Conservation (phyloP, 1,140 invertebrate species). For the Bombus confusus region DNA sequence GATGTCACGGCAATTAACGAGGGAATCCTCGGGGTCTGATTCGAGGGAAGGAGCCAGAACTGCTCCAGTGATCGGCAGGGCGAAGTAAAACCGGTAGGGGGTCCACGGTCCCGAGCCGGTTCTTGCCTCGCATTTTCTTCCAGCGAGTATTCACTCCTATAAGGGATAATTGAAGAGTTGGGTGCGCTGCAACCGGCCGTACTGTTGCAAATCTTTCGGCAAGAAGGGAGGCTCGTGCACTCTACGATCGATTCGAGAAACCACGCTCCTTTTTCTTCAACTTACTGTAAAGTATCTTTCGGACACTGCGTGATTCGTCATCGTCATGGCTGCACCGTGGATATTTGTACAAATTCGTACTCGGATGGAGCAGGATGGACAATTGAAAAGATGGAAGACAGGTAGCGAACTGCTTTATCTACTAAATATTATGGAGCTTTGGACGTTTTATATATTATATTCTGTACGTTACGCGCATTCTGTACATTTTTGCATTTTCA, state of each 20-base stretch:
- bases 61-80: constrained; percentile 65
- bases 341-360: too few species aligned
- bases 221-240: constrained; percentile 18
- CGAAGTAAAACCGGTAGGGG: constrained; percentile 78
- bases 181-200: constrained; percentile 48
- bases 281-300: too few species aligned
- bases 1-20: constrained; percentile 69
- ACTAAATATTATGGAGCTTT: too few species aligned
- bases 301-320: too few species aligned
- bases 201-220: constrained; percentile 59
- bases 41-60: constrained; percentile 61
- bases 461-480: too few species aligned
- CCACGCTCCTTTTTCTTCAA: too few species aligned
- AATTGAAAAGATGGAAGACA: too few species aligned
- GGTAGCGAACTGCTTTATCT: too few species aligned
- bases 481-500: too few species aligned
- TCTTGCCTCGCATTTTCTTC: constrained; percentile 76
- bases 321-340: too few species aligned
- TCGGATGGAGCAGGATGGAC: too few species aligned
- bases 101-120: constrained; percentile 78
- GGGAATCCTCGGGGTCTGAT: constrained; percentile 64
- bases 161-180: constrained; percentile 69
- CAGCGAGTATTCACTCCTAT: constrained; percentile 64
- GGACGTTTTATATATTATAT: too few species aligned
- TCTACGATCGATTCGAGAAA: not conserved